These are phyloP conservation scores for rabbit (Oryctolagus cuniculus) DNA, from an alignment of 2,113 vertebrate genomes.

Conservation along the genomic window DNA sequence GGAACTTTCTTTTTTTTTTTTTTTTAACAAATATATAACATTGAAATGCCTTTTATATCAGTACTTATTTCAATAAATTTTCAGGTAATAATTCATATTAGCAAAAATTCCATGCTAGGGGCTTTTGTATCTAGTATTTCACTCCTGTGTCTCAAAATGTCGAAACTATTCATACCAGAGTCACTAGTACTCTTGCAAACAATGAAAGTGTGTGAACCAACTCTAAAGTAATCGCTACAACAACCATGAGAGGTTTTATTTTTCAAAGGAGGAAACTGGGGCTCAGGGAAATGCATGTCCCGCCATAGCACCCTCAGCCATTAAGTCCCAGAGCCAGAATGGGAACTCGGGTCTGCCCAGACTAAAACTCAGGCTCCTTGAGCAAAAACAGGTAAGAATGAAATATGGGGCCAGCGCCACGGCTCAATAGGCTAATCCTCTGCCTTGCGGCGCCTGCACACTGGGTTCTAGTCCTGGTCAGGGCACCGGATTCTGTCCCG, in stretches of 20 bases:
- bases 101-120: not conserved
- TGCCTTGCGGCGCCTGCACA: too few species aligned
- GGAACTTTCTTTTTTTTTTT: not conserved
- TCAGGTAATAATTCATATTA: conserved; percentile 30
- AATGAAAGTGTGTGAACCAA: not conserved
- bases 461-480: too few species aligned
- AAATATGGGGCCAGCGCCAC: too few species aligned
- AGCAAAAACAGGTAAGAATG: not conserved
- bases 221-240: not conserved
- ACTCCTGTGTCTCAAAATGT: not conserved
- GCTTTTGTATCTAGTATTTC: not conserved
- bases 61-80: not conserved
- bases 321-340: not conserved
- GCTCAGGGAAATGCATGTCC: not conserved
- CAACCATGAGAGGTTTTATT: not conserved
- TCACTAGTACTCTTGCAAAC: not conserved
- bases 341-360: not conserved
- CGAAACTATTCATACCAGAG: not conserved
- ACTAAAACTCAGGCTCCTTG: not conserved
- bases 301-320: too few species aligned
- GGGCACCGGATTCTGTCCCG: too few species aligned
- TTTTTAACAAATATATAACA: not conserved
- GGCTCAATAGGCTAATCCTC: too few species aligned
- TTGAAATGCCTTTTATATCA: not conserved
- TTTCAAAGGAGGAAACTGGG: not conserved